phyloP scores from a whole-genome alignment of 2,113 vertebrate genomes.

The Caretta caretta region DNA sequence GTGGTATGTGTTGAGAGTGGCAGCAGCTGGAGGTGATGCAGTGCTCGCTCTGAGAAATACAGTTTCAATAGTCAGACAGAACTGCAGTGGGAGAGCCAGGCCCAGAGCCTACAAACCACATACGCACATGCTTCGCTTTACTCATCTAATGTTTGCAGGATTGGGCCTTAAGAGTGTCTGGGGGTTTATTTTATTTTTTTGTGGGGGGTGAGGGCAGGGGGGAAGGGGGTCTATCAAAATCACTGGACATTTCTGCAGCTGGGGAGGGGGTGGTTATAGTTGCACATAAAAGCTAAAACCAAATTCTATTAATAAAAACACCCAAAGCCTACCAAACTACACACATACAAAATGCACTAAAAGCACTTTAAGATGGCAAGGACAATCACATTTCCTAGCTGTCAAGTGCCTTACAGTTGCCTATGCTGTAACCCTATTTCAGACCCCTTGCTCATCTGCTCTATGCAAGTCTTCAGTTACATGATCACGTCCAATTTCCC shows the following conservation, averaged over 20 bases:
- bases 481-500: not conserved
- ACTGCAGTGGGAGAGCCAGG: not conserved
- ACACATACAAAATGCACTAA: not conserved
- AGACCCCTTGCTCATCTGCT: not conserved
- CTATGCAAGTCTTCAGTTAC: not conserved
- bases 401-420: no score
- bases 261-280: not conserved
- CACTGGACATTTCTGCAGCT: not conserved
- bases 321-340: not conserved
- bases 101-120: rapidly evolving
- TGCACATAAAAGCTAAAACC: not conserved
- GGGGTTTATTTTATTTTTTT: not conserved
- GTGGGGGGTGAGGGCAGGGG: not conserved
- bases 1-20: rapidly evolving
- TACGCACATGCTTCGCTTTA: not conserved
- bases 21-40: rapidly evolving
- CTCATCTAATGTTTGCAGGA: not conserved
- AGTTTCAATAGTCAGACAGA: not conserved
- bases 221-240: not conserved
- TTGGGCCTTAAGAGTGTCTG: not conserved
- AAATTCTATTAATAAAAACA: not conserved
- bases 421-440: not conserved
- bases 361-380: not conserved
- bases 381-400: not conserved
- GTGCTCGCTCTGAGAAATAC: not conserved